Evolutionary conservation across 2,113 vertebrate genomes (phyloP), one percentile per base, ranked within the genome.

Genomic region (Chinchilla lanigera): DNA sequence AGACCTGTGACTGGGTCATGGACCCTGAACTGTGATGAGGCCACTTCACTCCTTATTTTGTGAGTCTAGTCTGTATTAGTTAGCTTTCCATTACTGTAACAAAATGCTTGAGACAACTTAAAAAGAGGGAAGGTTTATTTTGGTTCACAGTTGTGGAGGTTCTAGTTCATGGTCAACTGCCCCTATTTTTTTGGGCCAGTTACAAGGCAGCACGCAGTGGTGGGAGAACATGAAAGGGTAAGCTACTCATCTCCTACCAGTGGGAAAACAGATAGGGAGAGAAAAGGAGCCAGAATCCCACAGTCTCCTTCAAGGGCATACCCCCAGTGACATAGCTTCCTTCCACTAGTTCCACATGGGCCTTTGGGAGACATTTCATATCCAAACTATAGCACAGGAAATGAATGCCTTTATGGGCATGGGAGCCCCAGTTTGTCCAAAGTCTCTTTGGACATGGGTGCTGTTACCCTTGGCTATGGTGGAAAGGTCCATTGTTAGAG

Each of bases 11-110:
- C 50, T 0, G 1, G 58, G 14, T 47, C 26, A 28, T 5, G 9
- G 78, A 14, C 60, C 38, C 54, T 50, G 50, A n/a, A 2, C 33
- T 0, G 0, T 44, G 73, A 16, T 22, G 13, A 11, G 7, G 56
- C 60, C 47, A 22, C 5, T 26, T 41, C 6, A 19, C 1, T 3
- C n/a, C 11, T 30, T 60, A 16, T 82, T 92, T 73, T 47, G 28
- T 58, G 9, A 9, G 52, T 85, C 52, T 54, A 47, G 30, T 16
- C 28, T 77, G 5, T 88, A 35, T 81, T 17, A n/a, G 91, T 41
- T 33, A 80, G 38, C 50, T 60, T 80, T 38, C 33, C 24, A 58
- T 33, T 60, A 61, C 33, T 73, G 7, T 83, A 50, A 35, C 41
- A 65, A 52, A 41, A 50, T 58, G 10, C 6, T 14, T 83, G 17